Conservation (phyloP, 2,797 vertebrate genomes). For the Emydoidea blandingii region DNA sequence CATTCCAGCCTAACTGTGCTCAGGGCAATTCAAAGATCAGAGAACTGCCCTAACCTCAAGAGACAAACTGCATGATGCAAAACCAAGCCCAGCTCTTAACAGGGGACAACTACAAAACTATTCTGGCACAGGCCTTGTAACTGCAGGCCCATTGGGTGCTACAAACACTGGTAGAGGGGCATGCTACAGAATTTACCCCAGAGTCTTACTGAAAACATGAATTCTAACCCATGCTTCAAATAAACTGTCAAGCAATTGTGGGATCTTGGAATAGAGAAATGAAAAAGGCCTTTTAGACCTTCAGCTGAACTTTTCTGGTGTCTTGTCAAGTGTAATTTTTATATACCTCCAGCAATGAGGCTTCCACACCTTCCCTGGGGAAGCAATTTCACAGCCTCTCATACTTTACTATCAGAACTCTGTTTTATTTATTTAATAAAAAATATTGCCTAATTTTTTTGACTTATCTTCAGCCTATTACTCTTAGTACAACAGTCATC, state of each 20-base stretch:
- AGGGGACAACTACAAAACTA: neutral
- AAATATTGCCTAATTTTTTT: too few species aligned
- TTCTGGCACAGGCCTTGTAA: neutral
- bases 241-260: neutral
- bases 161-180: neutral
- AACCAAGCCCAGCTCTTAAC: neutral
- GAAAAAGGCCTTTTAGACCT: neutral
- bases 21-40: neutral
- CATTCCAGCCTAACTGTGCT: neutral
- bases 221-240: neutral
- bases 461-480: neutral
- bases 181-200: neutral
- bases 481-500: neutral
- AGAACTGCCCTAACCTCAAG: neutral
- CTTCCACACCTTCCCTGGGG: neutral
- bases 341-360: neutral
- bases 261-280: neutral
- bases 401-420: neutral
- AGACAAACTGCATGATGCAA: neutral
- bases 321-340: neutral
- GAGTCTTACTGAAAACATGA: neutral
- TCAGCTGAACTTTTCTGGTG: neutral
- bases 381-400: neutral
- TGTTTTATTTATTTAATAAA: neutral
- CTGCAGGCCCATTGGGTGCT: neutral